Percentiles rank a stretch among this genome's conserved stretches.
These are phyloP conservation scores for Dioctria rufipes DNA, from an alignment of 2,888 invertebrate species.

Conservation along the genomic window DNA sequence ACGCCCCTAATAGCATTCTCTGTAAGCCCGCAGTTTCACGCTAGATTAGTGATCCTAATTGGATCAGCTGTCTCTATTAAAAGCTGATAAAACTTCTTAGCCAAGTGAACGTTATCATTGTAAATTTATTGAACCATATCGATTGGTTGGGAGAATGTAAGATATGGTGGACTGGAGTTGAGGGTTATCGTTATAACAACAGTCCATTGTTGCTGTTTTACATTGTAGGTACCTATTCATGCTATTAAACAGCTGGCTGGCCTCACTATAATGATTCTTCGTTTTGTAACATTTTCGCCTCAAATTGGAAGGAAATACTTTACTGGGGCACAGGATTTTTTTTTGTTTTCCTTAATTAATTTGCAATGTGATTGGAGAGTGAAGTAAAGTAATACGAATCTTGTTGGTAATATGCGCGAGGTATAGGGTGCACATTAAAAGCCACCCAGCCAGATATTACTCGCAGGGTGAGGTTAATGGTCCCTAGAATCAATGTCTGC, in stretches of 20 bases:
- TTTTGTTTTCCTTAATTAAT: conserved; percentile 38
- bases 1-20: not conserved
- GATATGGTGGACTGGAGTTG: not conserved
- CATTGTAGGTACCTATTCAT: not conserved
- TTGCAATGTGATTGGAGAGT: conserved; percentile 43
- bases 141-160: not conserved
- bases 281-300: conserved; percentile 14
- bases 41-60: conserved; percentile 57
- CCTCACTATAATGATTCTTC: not conserved
- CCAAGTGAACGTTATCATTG: conserved; percentile 14
- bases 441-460: conserved; percentile 9
- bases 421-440: conserved; percentile 15
- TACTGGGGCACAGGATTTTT: not conserved
- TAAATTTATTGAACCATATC: conserved; percentile 32
- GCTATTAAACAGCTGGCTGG: conserved; percentile 14
- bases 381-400: conserved; percentile 24
- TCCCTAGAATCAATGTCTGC: conserved; percentile 29
- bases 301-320: not conserved
- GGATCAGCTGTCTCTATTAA: conserved; percentile 51
- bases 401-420: not conserved
- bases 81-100: conserved; percentile 30
- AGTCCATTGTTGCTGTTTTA: not conserved
- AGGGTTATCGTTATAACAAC: not conserved
- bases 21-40: conserved; percentile 50
- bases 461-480: conserved; percentile 36